Percentiles rank a stretch among this genome's conserved stretches.
phyloP scores from a whole-genome alignment of 2,113 vertebrate genomes.

The Lepidothrix coronata region DNA sequence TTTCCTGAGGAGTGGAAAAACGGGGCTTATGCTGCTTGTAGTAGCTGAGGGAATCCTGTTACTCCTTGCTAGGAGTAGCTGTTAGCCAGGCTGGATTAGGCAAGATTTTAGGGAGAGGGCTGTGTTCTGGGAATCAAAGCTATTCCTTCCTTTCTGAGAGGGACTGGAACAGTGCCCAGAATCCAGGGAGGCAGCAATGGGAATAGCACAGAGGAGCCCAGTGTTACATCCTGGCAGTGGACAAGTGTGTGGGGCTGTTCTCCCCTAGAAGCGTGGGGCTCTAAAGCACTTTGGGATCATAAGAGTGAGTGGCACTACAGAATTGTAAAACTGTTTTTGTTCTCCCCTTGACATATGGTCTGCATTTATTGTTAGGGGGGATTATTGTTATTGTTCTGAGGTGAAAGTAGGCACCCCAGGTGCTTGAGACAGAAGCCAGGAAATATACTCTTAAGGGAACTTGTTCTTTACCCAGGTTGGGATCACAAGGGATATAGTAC shows the following conservation, averaged over 20 bases:
- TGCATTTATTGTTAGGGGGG: not conserved
- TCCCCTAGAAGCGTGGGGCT: accelerated
- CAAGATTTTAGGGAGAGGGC: not conserved
- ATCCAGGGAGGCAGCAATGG: not conserved
- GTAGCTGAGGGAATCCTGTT: slow-evolving; percentile 23
- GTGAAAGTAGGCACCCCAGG: not conserved
- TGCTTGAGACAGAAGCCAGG: not conserved
- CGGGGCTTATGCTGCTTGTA: not conserved
- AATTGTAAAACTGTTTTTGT: not conserved
- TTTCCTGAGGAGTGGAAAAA: slow-evolving; percentile 38
- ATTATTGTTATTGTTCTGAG: not conserved
- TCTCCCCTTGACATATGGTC: not conserved
- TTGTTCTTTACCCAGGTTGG: not conserved
- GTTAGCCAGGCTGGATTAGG: not conserved
- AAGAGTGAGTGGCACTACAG: not conserved
- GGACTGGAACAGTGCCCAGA: not conserved
- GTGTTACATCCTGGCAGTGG: not conserved
- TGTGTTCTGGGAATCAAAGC: not conserved
- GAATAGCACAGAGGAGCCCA: not conserved
- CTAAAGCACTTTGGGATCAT: not conserved
- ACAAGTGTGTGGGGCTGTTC: not conserved
- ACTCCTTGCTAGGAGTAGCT: slow-evolving; percentile 7
- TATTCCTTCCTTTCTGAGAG: not conserved
- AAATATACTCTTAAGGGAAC: not conserved
- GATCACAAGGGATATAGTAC: not conserved